Conservation (phyloP, 2,113 vertebrate species). For the Dolichotis patagonum region DNA sequence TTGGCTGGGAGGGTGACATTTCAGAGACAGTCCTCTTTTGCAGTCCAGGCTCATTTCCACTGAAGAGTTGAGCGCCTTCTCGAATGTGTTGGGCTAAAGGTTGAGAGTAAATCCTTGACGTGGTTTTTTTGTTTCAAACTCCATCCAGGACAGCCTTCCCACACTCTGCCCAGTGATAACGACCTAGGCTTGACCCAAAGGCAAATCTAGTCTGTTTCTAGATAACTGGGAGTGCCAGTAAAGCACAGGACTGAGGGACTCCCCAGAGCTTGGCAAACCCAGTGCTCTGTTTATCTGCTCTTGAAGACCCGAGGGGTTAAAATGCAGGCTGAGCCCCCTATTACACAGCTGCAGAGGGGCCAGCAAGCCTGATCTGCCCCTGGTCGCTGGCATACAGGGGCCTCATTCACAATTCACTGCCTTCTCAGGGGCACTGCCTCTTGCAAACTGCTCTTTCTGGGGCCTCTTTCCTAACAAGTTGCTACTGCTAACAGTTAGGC, state of each 20-base stretch:
- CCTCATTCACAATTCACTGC: conserved; percentile 81
- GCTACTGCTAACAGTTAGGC: conserved; percentile 57
- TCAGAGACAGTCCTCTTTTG: neutral
- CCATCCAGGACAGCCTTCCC: conserved; percentile 44
- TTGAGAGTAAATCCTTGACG: conserved; percentile 42
- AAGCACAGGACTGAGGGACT: neutral
- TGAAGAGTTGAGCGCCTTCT: neutral
- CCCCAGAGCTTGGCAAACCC: neutral
- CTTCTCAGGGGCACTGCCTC: conserved; percentile 58
- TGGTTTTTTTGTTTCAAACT: neutral
- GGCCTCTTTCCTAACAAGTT: conserved; percentile 58
- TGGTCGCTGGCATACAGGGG: conserved; percentile 68
- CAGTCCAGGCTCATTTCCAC: conserved; percentile 1
- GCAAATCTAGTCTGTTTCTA: conserved; percentile 40
- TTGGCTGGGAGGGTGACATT: conserved; percentile 57
- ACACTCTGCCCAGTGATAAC: conserved; percentile 28
- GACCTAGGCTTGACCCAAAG: conserved; percentile 43
- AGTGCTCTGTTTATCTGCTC: neutral
- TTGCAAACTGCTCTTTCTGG: conserved; percentile 33
- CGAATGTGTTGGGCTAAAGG: conserved; percentile 36
- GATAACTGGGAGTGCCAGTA: neutral
- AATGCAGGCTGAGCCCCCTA: conserved; percentile 55
- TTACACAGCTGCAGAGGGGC: conserved; percentile 73
- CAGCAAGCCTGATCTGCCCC: conserved; percentile 60
- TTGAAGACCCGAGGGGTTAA: conserved; percentile 63